These are phyloP conservation scores for Eulithis testata DNA, from an alignment of 2,888 invertebrate genomes.

Conservation along the genomic window DNA sequence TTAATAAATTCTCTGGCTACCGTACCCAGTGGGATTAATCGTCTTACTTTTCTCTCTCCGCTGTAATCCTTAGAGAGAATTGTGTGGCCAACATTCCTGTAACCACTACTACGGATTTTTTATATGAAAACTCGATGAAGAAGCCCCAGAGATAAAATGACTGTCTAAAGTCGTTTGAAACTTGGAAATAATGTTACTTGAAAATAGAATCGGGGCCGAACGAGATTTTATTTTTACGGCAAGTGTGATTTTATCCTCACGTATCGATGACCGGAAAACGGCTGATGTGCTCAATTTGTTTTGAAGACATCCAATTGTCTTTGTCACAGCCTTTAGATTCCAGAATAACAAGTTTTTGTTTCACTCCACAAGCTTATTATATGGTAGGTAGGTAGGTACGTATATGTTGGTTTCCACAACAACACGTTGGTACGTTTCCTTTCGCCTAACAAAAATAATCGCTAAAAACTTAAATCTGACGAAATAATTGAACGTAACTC, in stretches of 20 bases:
- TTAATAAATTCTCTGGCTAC: constrained; percentile 78
- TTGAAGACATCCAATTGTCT: constrained; percentile 24
- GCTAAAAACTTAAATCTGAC: no score
- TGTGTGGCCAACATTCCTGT: constrained; percentile 72
- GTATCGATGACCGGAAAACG: constrained; percentile 40
- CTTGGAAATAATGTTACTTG: constrained; percentile 40
- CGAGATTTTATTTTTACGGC: constrained; percentile 35
- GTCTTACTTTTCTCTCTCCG: constrained; percentile 80
- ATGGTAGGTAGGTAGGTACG: not conserved
- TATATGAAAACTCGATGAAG: constrained; percentile 44
- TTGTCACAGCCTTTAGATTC: constrained; percentile 16
- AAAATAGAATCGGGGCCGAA: constrained; percentile 37
- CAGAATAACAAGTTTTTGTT: constrained; percentile 27
- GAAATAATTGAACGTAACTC: no score
- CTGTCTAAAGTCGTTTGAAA: constrained; percentile 38
- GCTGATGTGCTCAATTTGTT: constrained; percentile 37
- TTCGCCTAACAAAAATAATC: no score
- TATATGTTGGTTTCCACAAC: not conserved
- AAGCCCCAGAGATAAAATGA: constrained; percentile 36
- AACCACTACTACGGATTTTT: constrained; percentile 59
- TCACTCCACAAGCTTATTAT: not conserved
- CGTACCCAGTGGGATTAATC: constrained; percentile 80
- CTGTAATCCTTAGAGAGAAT: constrained; percentile 79
- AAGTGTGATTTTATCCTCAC: constrained; percentile 36
- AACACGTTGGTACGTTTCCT: no score